These are phyloP conservation scores for Camponotus pennsylvanicus DNA, from an alignment of 1,140 invertebrate species.

Conservation along the genomic window DNA sequence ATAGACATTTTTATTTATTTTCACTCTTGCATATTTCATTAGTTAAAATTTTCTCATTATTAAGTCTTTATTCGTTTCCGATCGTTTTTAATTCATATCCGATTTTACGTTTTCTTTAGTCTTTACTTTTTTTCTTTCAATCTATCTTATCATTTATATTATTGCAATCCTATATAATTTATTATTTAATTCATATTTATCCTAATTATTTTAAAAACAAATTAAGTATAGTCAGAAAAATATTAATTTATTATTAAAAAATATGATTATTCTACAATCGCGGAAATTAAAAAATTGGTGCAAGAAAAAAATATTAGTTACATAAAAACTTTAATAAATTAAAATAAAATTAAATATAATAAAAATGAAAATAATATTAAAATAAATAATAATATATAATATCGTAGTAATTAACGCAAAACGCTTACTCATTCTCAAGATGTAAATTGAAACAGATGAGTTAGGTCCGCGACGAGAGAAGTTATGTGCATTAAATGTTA, in stretches of 20 bases:
- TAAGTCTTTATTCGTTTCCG: neutral
- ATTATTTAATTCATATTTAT: neutral
- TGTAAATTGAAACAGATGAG: constrained; percentile 22
- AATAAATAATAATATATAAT: neutral
- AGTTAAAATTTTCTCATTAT: constrained; percentile 5
- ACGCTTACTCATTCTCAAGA: neutral
- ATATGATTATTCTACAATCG: neutral
- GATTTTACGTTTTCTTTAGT: neutral
- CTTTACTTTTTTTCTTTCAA: constrained; percentile 4
- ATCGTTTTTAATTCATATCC: too few species aligned
- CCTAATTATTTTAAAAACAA: neutral
- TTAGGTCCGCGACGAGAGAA: constrained; percentile 1
- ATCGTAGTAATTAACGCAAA: neutral
- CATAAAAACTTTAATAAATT: neutral
- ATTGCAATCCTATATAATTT: neutral
- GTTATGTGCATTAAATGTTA: constrained; percentile 32
- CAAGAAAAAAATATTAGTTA: neutral
- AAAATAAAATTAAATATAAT: neutral
- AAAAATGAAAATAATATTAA: neutral
- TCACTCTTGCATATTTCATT: neutral
- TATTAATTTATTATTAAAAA: neutral
- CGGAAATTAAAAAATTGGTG: neutral
- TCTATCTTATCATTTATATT: neutral
- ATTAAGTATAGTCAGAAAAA: neutral
- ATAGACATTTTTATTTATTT: constrained; percentile 5